Evolutionary conservation across 1,140 invertebrate species (phyloP).

Genomic region (Saccostrea cuccullata): DNA sequence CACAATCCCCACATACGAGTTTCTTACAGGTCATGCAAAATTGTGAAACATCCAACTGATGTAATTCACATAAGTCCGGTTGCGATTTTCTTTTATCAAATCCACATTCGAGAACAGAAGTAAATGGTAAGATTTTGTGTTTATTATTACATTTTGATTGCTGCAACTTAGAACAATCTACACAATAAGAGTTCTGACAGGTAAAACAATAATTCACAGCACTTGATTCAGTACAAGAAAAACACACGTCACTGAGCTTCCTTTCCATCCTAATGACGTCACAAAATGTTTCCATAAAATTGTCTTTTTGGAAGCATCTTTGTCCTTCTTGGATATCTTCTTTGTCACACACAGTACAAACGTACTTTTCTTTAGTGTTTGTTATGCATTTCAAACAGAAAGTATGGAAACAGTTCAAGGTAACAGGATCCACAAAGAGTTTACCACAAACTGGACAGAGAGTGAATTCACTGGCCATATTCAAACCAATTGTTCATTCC

Average conservation of each 20-base stretch:
- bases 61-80: background rate
- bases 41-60: background rate
- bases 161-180: background rate
- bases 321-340: background rate
- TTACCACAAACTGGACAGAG: background rate
- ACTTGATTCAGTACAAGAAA: background rate
- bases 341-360: background rate
- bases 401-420: background rate
- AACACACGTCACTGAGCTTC: background rate
- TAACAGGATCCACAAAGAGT: background rate
- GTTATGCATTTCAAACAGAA: background rate
- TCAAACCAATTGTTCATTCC: background rate
- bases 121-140: background rate
- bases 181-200: background rate
- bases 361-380: background rate
- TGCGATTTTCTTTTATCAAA: background rate
- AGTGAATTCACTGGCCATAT: background rate
- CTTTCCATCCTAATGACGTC: constrained; percentile 16
- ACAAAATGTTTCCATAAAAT: constrained; percentile 1
- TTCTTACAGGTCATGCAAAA: constrained; percentile 10
- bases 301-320: background rate
- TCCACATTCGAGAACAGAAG: constrained; percentile 3
- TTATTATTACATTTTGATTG: background rate
- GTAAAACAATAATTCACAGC: background rate
- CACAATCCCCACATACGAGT: background rate